Evolutionary conservation across 2,888 invertebrate genomes (phyloP), one percentile per base, ranked within the genome.

Genomic region (Pollenia griseotomentosa): DNA sequence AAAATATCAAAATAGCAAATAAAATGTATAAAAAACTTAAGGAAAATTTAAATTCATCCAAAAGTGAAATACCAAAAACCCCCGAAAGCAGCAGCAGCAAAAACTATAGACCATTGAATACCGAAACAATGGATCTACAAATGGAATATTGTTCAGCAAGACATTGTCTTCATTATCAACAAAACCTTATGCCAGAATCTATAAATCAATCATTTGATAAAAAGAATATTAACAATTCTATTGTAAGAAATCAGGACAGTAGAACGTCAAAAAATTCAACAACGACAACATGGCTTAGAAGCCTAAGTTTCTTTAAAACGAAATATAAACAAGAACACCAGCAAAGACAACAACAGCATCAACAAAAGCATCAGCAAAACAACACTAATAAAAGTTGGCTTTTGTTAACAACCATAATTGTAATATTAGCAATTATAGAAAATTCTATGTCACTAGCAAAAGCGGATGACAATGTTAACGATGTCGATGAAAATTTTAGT

Each of bases 191-290:
- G 74, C 63, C 84, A 83, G 73, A 87, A 57, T 71, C 73, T 65
- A 33, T 33, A 75, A 86, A 77, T 74, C 82, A 80, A 57, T 80
- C 78, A 89, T 88, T 90, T 89, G 88, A 88, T 5, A 40, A 65
- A 88, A 89, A 88, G 42, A 51, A 85, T 23, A 59, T 83, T 83
- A 55, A 46, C 63, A 74, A 23, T 77, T 78, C 23, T 51, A 89
- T 89, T 86, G 85, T 77, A 51, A 78, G 75, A 85, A 89, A 84
- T 88, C 80, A 87, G 88, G 78, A 85, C 88, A 89, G 88, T 88
- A 80, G 88, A 86, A 78, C 88, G 83, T 74, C 65, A 55, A 68
- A 59, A 71, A 74, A 68, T 57, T 33, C 55, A 75, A 57, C 57
- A 59, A n/a, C 75, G 19, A 9, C 65, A 9, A 53, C 75, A 73